These are phyloP conservation scores for Haliclona indistincta DNA, from an alignment of 37 sponge, comb jelly and placozoan genomes.

Conservation along the genomic window DNA sequence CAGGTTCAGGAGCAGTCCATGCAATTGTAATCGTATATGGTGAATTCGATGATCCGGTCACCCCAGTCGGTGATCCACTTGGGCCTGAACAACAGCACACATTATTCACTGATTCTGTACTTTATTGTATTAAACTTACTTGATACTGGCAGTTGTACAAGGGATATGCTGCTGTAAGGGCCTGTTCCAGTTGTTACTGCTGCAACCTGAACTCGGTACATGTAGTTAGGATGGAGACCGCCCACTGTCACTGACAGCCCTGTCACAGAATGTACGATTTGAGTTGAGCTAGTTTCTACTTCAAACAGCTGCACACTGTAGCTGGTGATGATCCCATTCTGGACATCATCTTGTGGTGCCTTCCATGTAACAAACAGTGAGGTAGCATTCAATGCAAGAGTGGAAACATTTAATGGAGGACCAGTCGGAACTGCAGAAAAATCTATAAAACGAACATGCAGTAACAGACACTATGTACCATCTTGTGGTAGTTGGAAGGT, in stretches of 20 bases:
- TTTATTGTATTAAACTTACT: constrained; percentile 3
- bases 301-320: constrained; percentile 10
- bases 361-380: constrained; percentile 1
- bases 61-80: constrained; percentile 11
- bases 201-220: background rate
- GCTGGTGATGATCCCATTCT: constrained; percentile 33
- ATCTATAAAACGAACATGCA: background rate
- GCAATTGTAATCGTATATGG: background rate
- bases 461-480: background rate
- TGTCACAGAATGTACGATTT: background rate
- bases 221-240: background rate
- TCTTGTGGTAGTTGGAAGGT: constrained; percentile 7
- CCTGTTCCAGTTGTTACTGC: background rate
- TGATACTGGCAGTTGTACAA: background rate
- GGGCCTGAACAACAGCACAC: background rate
- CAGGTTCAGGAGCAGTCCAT: constrained; percentile 16
- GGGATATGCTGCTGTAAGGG: background rate
- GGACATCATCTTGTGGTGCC: constrained; percentile 21
- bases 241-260: background rate
- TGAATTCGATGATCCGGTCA: background rate
- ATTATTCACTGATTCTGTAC: background rate
- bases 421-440: background rate
- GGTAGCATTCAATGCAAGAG: background rate
- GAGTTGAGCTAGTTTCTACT: background rate
- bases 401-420: background rate